Evolutionary conservation across 2,797 vertebrate species (phyloP).

Genomic region (Phaenicophaeus curvirostris): DNA sequence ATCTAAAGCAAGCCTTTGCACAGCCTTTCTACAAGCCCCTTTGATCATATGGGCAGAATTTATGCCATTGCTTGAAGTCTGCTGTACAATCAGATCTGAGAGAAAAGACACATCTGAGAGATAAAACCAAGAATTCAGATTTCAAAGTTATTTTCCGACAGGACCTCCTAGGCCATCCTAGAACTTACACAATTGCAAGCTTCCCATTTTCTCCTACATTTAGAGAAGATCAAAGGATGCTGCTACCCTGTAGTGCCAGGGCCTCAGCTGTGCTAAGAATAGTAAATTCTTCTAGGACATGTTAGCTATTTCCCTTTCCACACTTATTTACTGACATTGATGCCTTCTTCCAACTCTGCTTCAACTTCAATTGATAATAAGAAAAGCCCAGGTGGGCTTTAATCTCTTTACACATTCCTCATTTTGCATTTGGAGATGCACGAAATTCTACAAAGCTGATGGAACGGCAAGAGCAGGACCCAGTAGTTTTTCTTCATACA

Average conservation of each 20-base stretch:
- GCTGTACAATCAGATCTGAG: neutral
- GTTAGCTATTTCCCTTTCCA: neutral
- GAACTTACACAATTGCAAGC: neutral
- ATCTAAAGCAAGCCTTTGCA: neutral
- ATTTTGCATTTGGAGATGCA: neutral
- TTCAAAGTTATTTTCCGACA: neutral
- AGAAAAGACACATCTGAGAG: neutral
- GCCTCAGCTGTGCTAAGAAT: neutral
- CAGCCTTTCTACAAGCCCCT: neutral
- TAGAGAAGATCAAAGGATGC: neutral
- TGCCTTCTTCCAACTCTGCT: neutral
- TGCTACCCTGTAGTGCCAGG: neutral
- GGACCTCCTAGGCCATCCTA: neutral
- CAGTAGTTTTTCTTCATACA: neutral
- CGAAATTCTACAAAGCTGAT: fast-evolving
- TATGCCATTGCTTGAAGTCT: neutral
- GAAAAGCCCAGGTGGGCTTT: neutral
- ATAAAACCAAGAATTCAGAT: neutral
- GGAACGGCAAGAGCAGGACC: neutral
- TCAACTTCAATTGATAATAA: neutral
- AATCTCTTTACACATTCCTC: neutral
- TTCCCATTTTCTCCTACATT: neutral
- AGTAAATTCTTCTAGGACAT: neutral
- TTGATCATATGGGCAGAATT: neutral
- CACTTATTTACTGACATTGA: neutral